Conservation (phyloP, 2,888 invertebrate species). For the Conus canariensis region DNA sequence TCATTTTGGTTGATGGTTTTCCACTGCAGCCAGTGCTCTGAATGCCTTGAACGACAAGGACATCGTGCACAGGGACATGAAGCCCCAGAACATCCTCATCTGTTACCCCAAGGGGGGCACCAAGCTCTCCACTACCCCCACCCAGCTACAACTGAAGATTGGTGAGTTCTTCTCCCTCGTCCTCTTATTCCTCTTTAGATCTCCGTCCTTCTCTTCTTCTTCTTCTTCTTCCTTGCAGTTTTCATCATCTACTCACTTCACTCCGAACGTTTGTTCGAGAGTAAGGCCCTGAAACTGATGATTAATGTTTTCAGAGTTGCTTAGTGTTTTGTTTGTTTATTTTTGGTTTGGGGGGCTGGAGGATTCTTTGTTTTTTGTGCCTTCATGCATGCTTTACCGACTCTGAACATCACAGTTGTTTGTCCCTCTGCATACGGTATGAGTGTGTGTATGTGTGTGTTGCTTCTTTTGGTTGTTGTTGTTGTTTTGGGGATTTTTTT, state of each 20-base stretch:
- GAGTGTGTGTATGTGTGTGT: slow-evolving; percentile 11
- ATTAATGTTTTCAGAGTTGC: too few relatives aligned
- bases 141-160: slow-evolving; percentile 86
- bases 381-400: too few relatives aligned
- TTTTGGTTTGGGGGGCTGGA: too few relatives aligned
- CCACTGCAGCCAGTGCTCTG: slow-evolving; percentile 85
- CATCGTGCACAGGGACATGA: slow-evolving; percentile 98
- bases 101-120: slow-evolving; percentile 88
- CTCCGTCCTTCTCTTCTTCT: not conserved
- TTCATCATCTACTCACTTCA: too few relatives aligned
- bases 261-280: too few relatives aligned
- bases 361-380: too few relatives aligned
- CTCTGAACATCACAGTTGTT: too few relatives aligned
- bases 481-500: not conserved
- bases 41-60: slow-evolving; percentile 97
- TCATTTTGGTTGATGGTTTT: not conserved
- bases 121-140: slow-evolving; percentile 82
- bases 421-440: too few relatives aligned
- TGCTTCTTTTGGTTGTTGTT: not conserved
- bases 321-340: too few relatives aligned
- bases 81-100: slow-evolving; percentile 98
- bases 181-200: not conserved
- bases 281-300: too few relatives aligned
- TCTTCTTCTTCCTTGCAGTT: not conserved
- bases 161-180: slow-evolving; percentile 81